Conservation (phyloP, 1,140 invertebrate species). For the Stegodyphus dumicola region DNA sequence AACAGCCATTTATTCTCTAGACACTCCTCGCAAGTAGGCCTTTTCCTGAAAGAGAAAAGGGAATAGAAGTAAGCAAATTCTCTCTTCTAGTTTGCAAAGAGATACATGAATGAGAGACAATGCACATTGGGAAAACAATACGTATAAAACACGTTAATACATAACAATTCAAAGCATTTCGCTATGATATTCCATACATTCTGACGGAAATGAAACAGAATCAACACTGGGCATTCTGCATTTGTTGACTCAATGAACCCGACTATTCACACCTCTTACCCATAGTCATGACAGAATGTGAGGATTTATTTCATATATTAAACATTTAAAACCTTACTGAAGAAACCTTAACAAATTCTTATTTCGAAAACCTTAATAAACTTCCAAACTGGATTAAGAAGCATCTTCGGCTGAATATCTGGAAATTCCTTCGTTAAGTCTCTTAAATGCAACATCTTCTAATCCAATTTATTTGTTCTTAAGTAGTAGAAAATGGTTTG, state of each 20-base stretch:
- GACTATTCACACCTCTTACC: too few species aligned
- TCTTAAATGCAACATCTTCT: too few species aligned
- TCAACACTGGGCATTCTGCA: neutral
- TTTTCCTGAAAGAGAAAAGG: slow-evolving; percentile 77
- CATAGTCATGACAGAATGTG: too few species aligned
- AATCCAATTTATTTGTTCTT: too few species aligned
- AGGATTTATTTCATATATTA: too few species aligned
- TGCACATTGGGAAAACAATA: neutral
- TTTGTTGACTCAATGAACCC: neutral
- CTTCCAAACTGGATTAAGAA: too few species aligned
- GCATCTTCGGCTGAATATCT: too few species aligned
- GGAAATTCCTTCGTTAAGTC: too few species aligned
- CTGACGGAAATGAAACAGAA: neutral
- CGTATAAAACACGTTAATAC: neutral
- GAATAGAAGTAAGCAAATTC: neutral
- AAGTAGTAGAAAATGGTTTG: too few species aligned
- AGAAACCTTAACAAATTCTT: too few species aligned
- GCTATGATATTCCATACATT: neutral
- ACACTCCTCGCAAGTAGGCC: slow-evolving; percentile 92
- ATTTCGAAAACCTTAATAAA: too few species aligned
- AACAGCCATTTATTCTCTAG: slow-evolving; percentile 94
- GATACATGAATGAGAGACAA: neutral
- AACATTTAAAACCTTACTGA: too few species aligned
- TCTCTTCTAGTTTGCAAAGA: neutral
- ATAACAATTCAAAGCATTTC: neutral